phyloP scores from a whole-genome alignment of 2,888 invertebrate genomes.

The Microctonus hyperodae region DNA sequence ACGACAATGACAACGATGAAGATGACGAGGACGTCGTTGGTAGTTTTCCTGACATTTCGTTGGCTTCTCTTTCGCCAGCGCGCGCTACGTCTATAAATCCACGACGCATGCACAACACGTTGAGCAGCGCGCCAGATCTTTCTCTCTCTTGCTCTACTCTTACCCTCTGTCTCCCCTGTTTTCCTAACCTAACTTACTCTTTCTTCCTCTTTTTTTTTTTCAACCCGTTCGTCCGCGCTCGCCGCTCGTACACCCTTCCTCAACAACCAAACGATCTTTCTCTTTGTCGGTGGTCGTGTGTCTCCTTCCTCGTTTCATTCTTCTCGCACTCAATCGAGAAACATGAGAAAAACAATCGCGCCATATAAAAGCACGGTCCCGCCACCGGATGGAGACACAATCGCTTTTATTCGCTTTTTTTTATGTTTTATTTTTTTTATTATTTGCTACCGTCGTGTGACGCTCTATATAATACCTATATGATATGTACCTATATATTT shows the following conservation, averaged over 20 bases:
- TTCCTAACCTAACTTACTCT: conserved; percentile 24
- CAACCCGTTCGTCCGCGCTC: neutral
- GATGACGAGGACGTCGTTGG: conserved; percentile 27
- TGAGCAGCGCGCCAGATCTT: conserved; percentile 10
- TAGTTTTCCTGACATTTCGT: conserved; percentile 39
- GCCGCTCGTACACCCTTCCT: neutral
- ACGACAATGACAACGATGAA: conserved; percentile 31
- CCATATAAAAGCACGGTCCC: neutral
- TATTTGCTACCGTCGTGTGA: conserved; percentile 9
- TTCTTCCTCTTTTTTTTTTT: conserved; percentile 16
- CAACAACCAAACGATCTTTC: neutral
- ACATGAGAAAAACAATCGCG: neutral
- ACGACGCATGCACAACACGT: conserved; percentile 22
- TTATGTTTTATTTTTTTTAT: conserved; percentile 5
- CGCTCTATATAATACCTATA: too few relatives aligned
- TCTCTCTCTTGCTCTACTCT: neutral
- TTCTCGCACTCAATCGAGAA: neutral
- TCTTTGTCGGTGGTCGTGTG: neutral
- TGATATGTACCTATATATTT: conserved; percentile 15
- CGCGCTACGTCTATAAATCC: conserved; percentile 29
- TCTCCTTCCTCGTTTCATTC: neutral
- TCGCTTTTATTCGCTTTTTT: neutral
- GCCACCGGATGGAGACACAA: neutral
- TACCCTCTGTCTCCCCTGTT: conserved; percentile 13
- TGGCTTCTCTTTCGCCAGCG: conserved; percentile 41